phyloP scores from a whole-genome alignment of 2,113 vertebrate genomes.

The Anhinga anhinga region DNA sequence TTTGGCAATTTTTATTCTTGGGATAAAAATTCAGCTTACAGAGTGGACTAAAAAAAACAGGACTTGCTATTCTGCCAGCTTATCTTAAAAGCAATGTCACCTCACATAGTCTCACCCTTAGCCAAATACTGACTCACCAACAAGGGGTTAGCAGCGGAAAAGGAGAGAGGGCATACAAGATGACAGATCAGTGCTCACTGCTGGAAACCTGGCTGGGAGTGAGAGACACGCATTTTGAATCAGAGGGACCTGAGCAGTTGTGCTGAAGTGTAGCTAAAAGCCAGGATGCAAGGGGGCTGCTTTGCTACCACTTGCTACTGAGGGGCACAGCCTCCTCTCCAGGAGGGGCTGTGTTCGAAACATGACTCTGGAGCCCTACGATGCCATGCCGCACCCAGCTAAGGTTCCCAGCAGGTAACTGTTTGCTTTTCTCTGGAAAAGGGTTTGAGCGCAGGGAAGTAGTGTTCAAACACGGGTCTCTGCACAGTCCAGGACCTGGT shows the following conservation, averaged over 20 bases:
- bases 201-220: not conserved
- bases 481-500: not conserved
- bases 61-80: not conserved
- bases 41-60: not conserved
- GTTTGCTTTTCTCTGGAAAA: constrained; percentile 43
- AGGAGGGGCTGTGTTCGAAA: not conserved
- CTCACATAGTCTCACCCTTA: constrained; percentile 42
- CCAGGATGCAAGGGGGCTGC: not conserved
- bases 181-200: not conserved
- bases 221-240: not conserved
- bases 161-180: not conserved
- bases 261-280: not conserved
- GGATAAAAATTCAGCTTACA: not conserved
- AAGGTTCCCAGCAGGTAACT: not conserved
- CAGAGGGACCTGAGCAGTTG: not conserved
- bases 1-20: not conserved
- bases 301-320: not conserved
- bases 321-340: not conserved
- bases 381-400: constrained; percentile 14
- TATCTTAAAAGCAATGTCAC: constrained; percentile 51
- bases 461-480: constrained; percentile 31
- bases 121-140: constrained; percentile 66
- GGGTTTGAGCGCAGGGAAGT: not conserved
- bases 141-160: not conserved
- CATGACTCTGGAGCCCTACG: not conserved